Base-by-base conservation (phyloP, 2,888 invertebrate species). In the Cremastinae sp. region DNA sequence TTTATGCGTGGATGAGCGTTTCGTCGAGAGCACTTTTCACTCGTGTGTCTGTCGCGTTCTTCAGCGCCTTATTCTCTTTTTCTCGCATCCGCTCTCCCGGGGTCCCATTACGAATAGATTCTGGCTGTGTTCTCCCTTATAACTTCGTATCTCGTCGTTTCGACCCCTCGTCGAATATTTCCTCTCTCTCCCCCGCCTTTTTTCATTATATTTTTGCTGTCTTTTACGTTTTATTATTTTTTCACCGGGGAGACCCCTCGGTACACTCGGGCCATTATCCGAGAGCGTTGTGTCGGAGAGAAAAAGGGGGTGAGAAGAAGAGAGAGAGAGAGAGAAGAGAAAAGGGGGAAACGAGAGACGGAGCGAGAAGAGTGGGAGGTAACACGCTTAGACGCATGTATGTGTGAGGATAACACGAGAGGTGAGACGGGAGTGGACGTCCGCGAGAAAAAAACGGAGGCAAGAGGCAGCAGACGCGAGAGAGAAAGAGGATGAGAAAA, bases 91-190 rank as follows among this genome's bases (percentile, higher is more conserved):
- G n/a, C 36, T 16, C 20, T 12, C 47, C 53, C 47, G 65, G 49
- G 20, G 22, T 43, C 14, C 53, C 28, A 53, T 53, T 53, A n/a
- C 34, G 53, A 54, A n/a, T 12, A 20, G 45, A 62, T 62, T 53
- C 43, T 62, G 61, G 70, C 70, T 22, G 34, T 54, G 76, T 70
- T 51, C 68, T 71, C 77, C 76, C 47, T 69, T 61, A n/a, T n/a
- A 56, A 56, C 61, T 75, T 59, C 45, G 43, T 45, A 61, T 62
- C 66, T 70, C 61, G 64, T 66, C 53, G 49, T 62, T 61, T 75
- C 73, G 74, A 78, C 75, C 74, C 75, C 73, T 72, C 78, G 78
- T 79, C 74, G 74, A 69, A 71, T 80, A 80, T 72, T 64, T 74
- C 72, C 66, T 64, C 65, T 73, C 65, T 74, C 79, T 64, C 62